Percentiles rank a stretch among this genome's conserved stretches.
phyloP scores from a whole-genome alignment of 2,888 invertebrate species.

The Eristalis intricaria region DNA sequence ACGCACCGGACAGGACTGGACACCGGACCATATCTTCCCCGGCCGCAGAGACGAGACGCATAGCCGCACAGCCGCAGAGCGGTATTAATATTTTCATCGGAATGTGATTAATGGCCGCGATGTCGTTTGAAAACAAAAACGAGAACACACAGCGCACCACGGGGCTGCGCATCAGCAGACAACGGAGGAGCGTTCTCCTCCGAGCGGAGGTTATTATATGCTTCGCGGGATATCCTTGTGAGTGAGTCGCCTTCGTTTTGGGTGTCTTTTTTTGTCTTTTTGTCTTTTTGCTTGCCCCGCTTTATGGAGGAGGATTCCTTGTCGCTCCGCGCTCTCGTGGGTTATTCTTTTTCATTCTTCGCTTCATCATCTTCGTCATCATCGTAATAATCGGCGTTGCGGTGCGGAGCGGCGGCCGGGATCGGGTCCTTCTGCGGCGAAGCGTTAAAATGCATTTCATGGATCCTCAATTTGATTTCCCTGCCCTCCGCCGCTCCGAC shows the following conservation, averaged over 20 bases:
- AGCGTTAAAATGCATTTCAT: constrained; percentile 69
- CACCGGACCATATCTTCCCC: constrained; percentile 36
- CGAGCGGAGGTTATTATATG: constrained; percentile 71
- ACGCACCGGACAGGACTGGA: constrained; percentile 4
- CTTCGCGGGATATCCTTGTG: constrained; percentile 71
- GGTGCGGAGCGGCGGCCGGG: constrained; percentile 1
- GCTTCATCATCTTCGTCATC: constrained; percentile 51
- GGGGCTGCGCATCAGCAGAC: constrained; percentile 66
- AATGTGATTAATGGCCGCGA: constrained; percentile 75
- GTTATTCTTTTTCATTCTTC: constrained; percentile 14
- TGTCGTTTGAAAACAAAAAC: constrained; percentile 74
- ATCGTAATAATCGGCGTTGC: constrained; percentile 43
- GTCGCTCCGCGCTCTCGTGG: neutral
- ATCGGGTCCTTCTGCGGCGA: constrained; percentile 62
- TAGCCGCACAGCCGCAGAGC: constrained; percentile 5
- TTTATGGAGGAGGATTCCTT: constrained; percentile 60
- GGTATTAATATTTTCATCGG: constrained; percentile 75
- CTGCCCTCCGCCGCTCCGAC: neutral
- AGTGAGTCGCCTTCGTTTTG: constrained; percentile 38
- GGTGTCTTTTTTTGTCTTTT: neutral
- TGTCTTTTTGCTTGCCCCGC: constrained; percentile 3
- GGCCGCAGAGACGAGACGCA: constrained; percentile 11
- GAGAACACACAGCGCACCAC: constrained; percentile 72
- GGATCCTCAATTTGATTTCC: constrained; percentile 37
- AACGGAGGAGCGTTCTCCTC: constrained; percentile 26